Base-by-base conservation (phyloP, 1,140 invertebrate genomes). In the Ceratina japonica region DNA sequence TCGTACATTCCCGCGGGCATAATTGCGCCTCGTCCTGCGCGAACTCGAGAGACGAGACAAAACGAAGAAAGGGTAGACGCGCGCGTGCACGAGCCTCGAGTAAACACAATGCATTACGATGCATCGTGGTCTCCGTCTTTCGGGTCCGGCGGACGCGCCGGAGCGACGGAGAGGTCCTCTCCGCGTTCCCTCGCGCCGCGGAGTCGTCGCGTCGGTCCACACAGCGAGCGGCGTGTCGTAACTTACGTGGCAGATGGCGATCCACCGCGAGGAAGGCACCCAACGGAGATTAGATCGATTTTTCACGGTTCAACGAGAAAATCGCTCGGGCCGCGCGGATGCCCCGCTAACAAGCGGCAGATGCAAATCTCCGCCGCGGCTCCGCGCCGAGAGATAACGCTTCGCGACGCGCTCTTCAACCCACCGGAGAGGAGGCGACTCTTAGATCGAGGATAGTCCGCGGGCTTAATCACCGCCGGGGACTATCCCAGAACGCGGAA, bases 231-330 rank as follows among this genome's bases (percentile, higher is more conserved):
- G 49, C 66, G 73, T 87, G 86, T 87, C 81, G 86, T 87, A 88
- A 87, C 83, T 87, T 82, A 84, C 75, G 78, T 86, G 79, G 86
- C 87, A 87, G 85, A 87, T 87, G 87, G 87, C 81, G 83, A 87
- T 87, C 85, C 85, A 13, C 44, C 56, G 69, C 78, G 78, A 54
- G 75, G 76, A 85, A 87, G 86, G 84, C 81, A 87, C 83, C 85
- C 77, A 80, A 79, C 64, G 82, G 77, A 90, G 87, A 88, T 90
- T 88, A 88, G 86, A 89, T 90, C 87, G 88, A 90, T 90, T 90
- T 90, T 90, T 89, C 89, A 88, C 88, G 87, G 83, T 85, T 82
- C 66, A 76, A 75, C 78, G 71, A 86, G 87, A 87, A 89, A 89
- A 89, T 88, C 83, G 37, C 37, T 44, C 37, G 37, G 84, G 76